Evolutionary conservation across 2,888 invertebrate species (phyloP).

Genomic region (Iselma pallidipennis): DNA sequence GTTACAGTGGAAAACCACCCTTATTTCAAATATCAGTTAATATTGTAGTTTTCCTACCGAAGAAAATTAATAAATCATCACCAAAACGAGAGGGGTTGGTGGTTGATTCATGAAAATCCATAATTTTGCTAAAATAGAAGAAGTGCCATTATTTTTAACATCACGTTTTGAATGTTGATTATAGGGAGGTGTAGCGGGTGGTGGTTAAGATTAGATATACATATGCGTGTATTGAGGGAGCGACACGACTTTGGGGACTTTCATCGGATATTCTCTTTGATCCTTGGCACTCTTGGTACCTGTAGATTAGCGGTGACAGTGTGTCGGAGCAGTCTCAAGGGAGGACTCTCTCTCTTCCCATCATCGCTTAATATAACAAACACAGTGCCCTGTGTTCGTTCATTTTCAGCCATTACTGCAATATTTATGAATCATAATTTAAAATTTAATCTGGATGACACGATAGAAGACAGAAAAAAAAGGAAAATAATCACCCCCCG

Average conservation of each 20-base stretch:
- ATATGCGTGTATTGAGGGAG: not conserved
- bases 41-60: not conserved
- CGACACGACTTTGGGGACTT: conserved; percentile 29
- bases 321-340: conserved; percentile 32
- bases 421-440: conserved; percentile 15
- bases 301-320: conserved; percentile 43
- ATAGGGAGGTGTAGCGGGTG: conserved; percentile 34
- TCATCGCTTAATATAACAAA: conserved; percentile 22
- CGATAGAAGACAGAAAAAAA: conserved; percentile 8
- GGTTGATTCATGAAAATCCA: not conserved
- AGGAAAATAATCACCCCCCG: not conserved
- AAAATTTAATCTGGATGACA: conserved; percentile 19
- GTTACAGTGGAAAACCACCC: not conserved
- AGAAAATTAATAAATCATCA: not conserved
- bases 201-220: conserved; percentile 8
- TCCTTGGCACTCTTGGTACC: conserved; percentile 36
- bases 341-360: conserved; percentile 17
- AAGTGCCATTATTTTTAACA: conserved; percentile 3
- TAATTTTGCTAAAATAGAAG: not conserved
- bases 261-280: conserved; percentile 40
- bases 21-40: not conserved
- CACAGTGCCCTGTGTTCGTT: conserved; percentile 8
- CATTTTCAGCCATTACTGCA: conserved; percentile 24
- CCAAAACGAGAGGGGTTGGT: not conserved
- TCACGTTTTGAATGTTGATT: conserved; percentile 34